Evolutionary conservation across 2,113 vertebrate species (phyloP).

Genomic region (Rhinichthys klamathensis): DNA sequence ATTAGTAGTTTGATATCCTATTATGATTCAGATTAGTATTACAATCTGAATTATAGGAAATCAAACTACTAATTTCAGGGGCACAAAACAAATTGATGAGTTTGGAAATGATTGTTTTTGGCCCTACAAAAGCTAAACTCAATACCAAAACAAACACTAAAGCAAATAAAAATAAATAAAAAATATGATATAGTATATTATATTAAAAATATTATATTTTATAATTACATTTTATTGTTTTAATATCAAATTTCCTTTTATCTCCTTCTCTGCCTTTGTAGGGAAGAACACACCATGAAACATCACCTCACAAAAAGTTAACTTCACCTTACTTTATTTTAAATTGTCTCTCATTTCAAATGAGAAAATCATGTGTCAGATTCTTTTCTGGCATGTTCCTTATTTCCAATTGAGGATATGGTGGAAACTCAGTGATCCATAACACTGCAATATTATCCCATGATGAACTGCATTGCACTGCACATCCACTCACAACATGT

Average conservation of each 20-base stretch:
- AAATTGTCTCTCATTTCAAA: neutral
- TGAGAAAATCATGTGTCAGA: neutral
- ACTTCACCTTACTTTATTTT: neutral
- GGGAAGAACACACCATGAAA: neutral
- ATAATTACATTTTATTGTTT: neutral
- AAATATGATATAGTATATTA: too few relatives aligned
- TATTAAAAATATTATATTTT: too few relatives aligned
- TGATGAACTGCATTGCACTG: neutral
- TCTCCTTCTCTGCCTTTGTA: neutral
- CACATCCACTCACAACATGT: neutral
- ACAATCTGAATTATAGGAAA: neutral
- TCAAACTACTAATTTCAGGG: neutral
- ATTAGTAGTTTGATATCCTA: neutral
- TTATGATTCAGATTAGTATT: neutral
- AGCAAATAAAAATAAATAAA: too few relatives aligned
- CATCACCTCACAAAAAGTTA: neutral
- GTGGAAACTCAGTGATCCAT: neutral
- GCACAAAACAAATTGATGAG: neutral
- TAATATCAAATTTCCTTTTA: neutral
- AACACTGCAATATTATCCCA: too few relatives aligned
- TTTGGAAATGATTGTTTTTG: neutral
- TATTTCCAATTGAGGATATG: neutral
- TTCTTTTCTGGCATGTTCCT: neutral
- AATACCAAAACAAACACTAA: too few relatives aligned
- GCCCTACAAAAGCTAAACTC: neutral